Evolutionary conservation across 1,140 invertebrate genomes (phyloP).

Genomic region (Heliconius melpomene): DNA sequence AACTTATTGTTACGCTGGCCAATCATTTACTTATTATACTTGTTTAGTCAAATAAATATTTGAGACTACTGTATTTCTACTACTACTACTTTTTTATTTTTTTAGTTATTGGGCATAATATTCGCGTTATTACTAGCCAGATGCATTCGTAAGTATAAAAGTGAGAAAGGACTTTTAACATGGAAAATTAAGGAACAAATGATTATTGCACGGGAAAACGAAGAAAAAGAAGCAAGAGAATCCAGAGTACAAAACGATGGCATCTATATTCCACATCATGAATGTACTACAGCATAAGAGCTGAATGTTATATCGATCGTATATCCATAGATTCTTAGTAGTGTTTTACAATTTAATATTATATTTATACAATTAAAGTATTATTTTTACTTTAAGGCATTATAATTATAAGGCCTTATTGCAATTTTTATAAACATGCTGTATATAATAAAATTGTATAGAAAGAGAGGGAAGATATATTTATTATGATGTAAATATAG

Average conservation of each 20-base stretch:
- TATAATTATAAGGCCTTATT: not conserved
- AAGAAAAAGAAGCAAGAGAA: conserved; percentile 43
- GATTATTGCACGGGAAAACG: conserved; percentile 58
- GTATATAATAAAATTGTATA: not conserved
- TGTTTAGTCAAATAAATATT: no score
- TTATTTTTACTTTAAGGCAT: not conserved
- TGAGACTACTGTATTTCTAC: no score
- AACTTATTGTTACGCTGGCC: no score
- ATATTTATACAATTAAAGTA: not conserved
- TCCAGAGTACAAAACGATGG: conserved; percentile 32
- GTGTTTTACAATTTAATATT: not conserved
- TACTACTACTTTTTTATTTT: no score
- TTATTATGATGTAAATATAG: not conserved
- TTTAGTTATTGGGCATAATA: conserved; percentile 90
- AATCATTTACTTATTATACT: no score
- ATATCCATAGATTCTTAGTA: not conserved
- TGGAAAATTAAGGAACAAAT: conserved; percentile 82
- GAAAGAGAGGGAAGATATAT: not conserved
- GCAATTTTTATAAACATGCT: not conserved
- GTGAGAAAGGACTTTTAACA: conserved; percentile 83
- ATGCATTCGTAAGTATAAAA: conserved; percentile 89
- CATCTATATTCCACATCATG: conserved; percentile 59
- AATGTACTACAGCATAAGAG: conserved; percentile 60
- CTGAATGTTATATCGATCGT: not conserved
- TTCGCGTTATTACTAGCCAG: conserved; percentile 92